Conservation (phyloP, 2,888 invertebrate species). For the Polydesmus complanatus region DNA sequence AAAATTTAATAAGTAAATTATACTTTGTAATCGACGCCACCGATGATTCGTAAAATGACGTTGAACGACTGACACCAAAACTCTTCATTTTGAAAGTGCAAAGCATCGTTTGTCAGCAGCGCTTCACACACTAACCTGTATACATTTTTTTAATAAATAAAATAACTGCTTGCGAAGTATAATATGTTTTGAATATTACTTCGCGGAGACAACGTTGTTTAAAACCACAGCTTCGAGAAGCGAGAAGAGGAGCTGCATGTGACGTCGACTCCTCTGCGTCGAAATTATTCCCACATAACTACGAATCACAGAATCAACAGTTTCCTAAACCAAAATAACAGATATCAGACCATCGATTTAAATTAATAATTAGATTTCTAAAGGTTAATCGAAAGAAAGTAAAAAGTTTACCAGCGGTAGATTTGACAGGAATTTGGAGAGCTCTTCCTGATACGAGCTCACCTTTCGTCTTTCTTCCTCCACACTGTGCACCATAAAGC, state of each 20-base stretch:
- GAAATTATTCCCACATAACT: constrained; percentile 61
- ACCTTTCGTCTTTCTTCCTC: constrained; percentile 55
- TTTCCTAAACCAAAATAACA: constrained; percentile 36
- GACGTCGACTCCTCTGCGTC: constrained; percentile 55
- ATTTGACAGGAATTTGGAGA: constrained; percentile 51
- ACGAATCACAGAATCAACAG: constrained; percentile 57
- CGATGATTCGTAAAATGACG: constrained; percentile 68
- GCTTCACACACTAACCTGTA: constrained; percentile 79
- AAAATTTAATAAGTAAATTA: not conserved
- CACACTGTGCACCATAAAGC: constrained; percentile 63
- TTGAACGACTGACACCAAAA: constrained; percentile 84
- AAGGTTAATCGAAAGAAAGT: not conserved
- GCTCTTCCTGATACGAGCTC: constrained; percentile 50
- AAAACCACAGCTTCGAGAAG: constrained; percentile 62
- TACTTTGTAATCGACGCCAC: constrained; percentile 85
- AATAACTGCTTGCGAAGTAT: too few relatives aligned
- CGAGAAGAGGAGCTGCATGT: constrained; percentile 58
- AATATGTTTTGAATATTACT: constrained; percentile 37
- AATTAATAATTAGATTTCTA: constrained; percentile 1
- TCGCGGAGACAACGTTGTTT: constrained; percentile 55
- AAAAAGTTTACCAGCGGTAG: constrained; percentile 36
- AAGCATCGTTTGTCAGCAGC: constrained; percentile 64
- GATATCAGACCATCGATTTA: not conserved
- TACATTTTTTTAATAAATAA: too few relatives aligned
- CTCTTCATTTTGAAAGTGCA: constrained; percentile 63